These are phyloP conservation scores for Cyprinodon diabolis DNA, from an alignment of 2,797 vertebrate species.

Conservation along the genomic window DNA sequence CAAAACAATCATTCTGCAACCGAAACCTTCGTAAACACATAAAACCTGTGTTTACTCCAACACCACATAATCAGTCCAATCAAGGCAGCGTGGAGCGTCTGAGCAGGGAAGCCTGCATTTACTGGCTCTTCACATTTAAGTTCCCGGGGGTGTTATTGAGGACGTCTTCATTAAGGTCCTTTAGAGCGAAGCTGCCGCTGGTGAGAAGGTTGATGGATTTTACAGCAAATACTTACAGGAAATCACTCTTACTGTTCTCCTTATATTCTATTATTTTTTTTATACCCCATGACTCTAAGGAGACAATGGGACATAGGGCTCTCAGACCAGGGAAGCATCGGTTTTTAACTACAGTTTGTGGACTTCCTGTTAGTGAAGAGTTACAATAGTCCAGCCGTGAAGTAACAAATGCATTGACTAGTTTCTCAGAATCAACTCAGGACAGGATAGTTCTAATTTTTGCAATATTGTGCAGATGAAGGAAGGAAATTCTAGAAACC, in stretches of 20 bases:
- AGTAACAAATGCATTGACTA: no score
- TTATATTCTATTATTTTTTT: constrained; percentile 11
- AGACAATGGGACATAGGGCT: no score
- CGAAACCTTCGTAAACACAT: constrained; percentile 20
- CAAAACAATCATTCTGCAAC: constrained; percentile 16
- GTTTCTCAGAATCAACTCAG: no score
- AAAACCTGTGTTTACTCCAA: constrained; percentile 17
- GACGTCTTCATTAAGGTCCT: constrained; percentile 17
- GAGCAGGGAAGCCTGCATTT: constrained; percentile 29
- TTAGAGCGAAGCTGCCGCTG: constrained; percentile 9
- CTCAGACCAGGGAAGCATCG: no score
- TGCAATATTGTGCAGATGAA: no score
- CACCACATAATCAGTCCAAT: constrained; percentile 45
- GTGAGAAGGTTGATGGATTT: not conserved
- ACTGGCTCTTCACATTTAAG: constrained; percentile 30
- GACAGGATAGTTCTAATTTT: no score
- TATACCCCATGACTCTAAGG: constrained; percentile 1
- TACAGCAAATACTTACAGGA: not conserved
- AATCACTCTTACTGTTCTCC: not conserved
- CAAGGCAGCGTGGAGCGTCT: constrained; percentile 10
- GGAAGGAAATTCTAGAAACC: no score
- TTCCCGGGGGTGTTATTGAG: constrained; percentile 20
- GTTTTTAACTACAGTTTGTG: no score
- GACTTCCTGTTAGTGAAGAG: no score
- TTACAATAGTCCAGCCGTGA: no score